These are phyloP conservation scores for Drosophila fulvimacula DNA, from an alignment of 2,888 invertebrate genomes.

Conservation along the genomic window DNA sequence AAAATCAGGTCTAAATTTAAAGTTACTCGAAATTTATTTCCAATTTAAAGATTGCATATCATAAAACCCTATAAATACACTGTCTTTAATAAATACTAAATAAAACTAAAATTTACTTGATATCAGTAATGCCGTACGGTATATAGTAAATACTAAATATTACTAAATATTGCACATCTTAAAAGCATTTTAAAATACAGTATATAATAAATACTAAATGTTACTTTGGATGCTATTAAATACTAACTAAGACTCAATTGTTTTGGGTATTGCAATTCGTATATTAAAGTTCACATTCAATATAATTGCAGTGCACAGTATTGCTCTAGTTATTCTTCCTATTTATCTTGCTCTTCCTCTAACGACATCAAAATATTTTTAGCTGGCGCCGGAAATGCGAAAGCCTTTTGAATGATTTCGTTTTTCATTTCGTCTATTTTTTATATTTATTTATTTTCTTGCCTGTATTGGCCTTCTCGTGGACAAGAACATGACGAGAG, in stretches of 20 bases:
- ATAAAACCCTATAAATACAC: no score
- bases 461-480: constrained; percentile 30
- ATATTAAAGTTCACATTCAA: constrained; percentile 8
- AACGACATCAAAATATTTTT: constrained; percentile 69
- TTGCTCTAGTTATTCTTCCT: not conserved
- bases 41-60: no score
- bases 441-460: constrained; percentile 3
- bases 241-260: not conserved
- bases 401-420: constrained; percentile 56
- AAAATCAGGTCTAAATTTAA: no score
- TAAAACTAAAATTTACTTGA: no score
- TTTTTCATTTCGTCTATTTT: constrained; percentile 1
- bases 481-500: constrained; percentile 28
- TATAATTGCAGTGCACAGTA: not conserved
- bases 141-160: no score
- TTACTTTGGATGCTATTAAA: no score
- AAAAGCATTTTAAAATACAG: no score
- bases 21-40: no score
- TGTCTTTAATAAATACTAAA: no score
- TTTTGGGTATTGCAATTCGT: not conserved
- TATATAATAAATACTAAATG: no score
- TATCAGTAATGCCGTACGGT: no score
- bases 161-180: no score
- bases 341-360: constrained; percentile 1
- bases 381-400: constrained; percentile 76